phyloP scores from a whole-genome alignment of 2,113 vertebrate species.

The Zapus hudsonius region DNA sequence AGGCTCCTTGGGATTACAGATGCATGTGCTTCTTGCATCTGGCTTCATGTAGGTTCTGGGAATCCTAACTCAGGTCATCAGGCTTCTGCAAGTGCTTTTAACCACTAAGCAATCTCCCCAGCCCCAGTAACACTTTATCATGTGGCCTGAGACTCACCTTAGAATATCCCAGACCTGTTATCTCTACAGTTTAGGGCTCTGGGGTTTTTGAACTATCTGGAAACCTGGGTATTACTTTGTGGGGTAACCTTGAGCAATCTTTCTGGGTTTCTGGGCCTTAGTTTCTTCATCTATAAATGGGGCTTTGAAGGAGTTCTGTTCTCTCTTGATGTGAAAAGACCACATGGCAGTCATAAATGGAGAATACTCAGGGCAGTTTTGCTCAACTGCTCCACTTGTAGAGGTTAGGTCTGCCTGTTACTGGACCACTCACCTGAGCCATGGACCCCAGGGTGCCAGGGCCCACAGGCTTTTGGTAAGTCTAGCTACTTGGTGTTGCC shows the following conservation, averaged over 20 bases:
- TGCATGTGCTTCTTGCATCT: too few relatives aligned
- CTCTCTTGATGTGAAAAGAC: not conserved
- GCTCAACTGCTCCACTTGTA: not conserved
- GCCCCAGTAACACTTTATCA: not conserved
- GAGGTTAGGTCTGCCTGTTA: not conserved
- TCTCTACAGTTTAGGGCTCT: not conserved
- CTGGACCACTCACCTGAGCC: conserved; percentile 9
- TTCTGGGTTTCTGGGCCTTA: not conserved
- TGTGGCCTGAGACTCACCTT: not conserved
- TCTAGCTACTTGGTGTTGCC: not conserved
- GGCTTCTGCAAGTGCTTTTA: too few relatives aligned
- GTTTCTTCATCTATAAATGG: not conserved
- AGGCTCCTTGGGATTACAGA: too few relatives aligned
- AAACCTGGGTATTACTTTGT: not conserved
- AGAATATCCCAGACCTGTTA: too few relatives aligned
- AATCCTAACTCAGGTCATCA: too few relatives aligned
- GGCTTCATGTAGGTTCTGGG: too few relatives aligned
- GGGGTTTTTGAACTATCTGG: not conserved
- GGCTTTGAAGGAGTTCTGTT: not conserved
- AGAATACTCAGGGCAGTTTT: not conserved
- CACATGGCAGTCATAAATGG: not conserved
- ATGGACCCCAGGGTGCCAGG: not conserved
- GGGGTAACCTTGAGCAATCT: not conserved
- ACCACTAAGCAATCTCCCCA: too few relatives aligned
- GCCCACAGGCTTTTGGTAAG: not conserved